Conservation (phyloP, 92 coral and sea anemone genomes). For the Parazoanthus atlanticus region DNA sequence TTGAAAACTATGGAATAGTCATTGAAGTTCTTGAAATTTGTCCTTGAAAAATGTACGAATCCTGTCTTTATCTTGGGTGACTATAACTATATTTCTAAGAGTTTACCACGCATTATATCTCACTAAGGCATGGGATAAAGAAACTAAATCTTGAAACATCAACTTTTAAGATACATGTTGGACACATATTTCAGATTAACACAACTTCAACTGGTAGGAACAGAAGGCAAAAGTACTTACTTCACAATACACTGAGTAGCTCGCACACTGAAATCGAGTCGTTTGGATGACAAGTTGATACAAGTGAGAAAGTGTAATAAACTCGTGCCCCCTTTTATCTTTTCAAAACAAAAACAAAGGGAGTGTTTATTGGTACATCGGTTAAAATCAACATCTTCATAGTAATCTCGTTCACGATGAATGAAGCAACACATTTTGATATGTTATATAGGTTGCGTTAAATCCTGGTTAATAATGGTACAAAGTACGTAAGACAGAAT, state of each 20-base stretch:
- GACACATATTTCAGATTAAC: no score
- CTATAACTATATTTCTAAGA: background rate
- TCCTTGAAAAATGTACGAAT: background rate
- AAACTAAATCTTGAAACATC: background rate
- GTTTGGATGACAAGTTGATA: background rate
- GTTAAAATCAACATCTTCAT: background rate
- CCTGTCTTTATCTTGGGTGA: background rate
- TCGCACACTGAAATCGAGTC: background rate
- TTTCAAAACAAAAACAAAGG: background rate
- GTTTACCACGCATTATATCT: background rate
- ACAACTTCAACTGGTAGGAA: background rate
- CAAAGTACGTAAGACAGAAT: background rate
- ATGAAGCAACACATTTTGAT: background rate
- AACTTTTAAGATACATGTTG: no score
- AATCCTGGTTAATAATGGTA: no score
- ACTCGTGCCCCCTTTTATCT: background rate
- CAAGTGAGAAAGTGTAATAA: conserved; percentile 4
- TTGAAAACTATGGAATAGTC: no score
- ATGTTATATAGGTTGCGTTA: no score
- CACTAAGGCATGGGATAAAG: no score
- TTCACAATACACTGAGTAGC: background rate
- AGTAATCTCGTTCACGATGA: background rate
- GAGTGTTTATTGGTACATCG: conserved; percentile 1
- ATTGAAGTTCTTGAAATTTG: no score
- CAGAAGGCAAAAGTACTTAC: background rate